These are phyloP conservation scores for Ichneumon xanthorius DNA, from an alignment of 2,888 invertebrate species.

Conservation along the genomic window DNA sequence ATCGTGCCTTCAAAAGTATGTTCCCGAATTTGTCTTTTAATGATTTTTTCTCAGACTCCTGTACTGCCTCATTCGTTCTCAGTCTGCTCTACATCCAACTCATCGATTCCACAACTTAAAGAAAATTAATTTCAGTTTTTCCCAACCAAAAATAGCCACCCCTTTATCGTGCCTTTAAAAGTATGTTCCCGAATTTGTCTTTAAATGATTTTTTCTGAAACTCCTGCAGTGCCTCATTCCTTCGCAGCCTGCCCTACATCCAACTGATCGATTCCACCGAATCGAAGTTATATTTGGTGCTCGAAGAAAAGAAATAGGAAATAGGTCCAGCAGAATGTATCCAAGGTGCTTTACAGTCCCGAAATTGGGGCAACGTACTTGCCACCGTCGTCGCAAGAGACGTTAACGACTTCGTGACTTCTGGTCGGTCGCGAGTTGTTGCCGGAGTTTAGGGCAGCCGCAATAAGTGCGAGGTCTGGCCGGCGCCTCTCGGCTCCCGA, in stretches of 20 bases:
- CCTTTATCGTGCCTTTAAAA: too few species aligned
- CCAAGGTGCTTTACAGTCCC: background rate
- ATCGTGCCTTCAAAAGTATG: too few species aligned
- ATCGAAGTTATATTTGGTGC: background rate
- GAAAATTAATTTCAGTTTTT: background rate
- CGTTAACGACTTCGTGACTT: constrained; percentile 59
- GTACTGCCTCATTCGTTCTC: too few species aligned
- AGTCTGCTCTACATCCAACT: too few species aligned
- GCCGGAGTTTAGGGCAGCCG: constrained; percentile 27
- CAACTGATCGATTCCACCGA: background rate
- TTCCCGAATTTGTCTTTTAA: too few species aligned
- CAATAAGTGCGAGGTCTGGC: constrained; percentile 35
- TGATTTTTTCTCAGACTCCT: too few species aligned
- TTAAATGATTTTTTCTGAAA: too few species aligned
- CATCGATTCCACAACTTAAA: too few species aligned
- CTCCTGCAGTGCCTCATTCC: too few species aligned
- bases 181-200: too few species aligned
- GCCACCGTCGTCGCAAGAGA: constrained; percentile 11
- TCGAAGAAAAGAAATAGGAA: background rate
- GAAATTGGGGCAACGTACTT: constrained; percentile 27
- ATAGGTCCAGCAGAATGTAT: background rate
- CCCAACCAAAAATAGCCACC: too few species aligned
- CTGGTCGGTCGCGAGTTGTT: constrained; percentile 30
- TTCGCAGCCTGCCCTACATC: background rate
- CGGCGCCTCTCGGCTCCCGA: constrained; percentile 16